Evolutionary conservation across 2,797 vertebrate species (phyloP).

Genomic region (Halcyon badia): DNA sequence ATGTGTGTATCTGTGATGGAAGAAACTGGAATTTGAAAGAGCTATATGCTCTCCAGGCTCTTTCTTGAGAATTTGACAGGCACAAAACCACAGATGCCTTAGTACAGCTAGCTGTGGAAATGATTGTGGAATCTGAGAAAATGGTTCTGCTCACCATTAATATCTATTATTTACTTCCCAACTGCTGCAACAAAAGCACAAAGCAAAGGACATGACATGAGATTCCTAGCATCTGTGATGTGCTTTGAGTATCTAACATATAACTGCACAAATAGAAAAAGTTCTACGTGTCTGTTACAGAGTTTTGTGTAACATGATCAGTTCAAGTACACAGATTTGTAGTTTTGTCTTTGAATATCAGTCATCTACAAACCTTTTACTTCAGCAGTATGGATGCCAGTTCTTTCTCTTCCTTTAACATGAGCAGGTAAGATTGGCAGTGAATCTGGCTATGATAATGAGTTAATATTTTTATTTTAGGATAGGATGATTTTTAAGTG

Average conservation of each 20-base stretch:
- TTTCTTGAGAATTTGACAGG: background rate
- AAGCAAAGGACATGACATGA: background rate
- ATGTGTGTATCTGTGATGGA: background rate
- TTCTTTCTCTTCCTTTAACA: conserved; percentile 31
- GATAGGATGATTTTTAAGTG: background rate
- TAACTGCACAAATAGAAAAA: background rate
- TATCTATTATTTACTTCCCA: background rate
- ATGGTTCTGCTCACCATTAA: background rate
- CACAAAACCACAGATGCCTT: background rate
- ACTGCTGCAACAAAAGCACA: background rate
- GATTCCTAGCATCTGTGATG: background rate
- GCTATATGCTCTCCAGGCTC: background rate
- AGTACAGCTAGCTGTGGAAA: background rate
- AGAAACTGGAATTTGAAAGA: background rate
- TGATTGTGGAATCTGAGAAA: background rate
- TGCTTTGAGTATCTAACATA: background rate
- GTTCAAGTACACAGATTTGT: background rate
- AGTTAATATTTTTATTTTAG: no score
- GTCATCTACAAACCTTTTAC: background rate
- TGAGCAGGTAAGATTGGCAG: background rate
- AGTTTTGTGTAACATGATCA: background rate
- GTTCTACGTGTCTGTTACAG: background rate
- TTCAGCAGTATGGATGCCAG: background rate
- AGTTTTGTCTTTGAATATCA: background rate
- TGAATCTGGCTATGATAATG: conserved; percentile 43